Conservation (phyloP, 2,888 invertebrate genomes). For the Nymphalis urticae region DNA sequence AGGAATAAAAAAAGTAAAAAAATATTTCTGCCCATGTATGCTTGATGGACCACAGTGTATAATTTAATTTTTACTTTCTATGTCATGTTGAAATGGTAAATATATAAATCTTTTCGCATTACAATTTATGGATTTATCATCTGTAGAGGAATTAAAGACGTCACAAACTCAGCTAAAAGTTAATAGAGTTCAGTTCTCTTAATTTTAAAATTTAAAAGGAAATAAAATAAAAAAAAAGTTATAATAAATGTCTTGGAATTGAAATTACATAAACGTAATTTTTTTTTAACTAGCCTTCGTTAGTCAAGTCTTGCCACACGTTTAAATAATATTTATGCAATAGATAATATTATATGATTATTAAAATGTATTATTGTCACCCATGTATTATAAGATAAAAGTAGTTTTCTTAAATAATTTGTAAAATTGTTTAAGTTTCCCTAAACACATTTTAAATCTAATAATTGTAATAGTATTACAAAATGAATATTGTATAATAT, state of each 20-base stretch:
- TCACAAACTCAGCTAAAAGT: too few species aligned
- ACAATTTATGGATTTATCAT: too few species aligned
- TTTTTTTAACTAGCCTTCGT: neutral
- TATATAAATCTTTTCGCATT: too few species aligned
- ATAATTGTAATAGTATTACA: neutral
- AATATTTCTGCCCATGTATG: neutral
- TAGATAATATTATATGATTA: too few species aligned
- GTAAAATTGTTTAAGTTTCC: neutral
- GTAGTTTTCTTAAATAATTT: too few species aligned
- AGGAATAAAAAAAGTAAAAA: too few species aligned
- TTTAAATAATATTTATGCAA: neutral
- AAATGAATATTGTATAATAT: slow-evolving; percentile 1
- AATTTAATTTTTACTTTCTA: too few species aligned
- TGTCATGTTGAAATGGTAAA: neutral
- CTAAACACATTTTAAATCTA: neutral
- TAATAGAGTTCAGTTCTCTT: too few species aligned
- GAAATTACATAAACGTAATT: slow-evolving; percentile 7
- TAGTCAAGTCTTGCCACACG: slow-evolving; percentile 5
- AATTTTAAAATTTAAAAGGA: too few species aligned
- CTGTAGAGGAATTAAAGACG: too few species aligned
- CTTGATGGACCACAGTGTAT: neutral
- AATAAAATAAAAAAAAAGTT: too few species aligned
- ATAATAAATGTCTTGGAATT: slow-evolving; percentile 19
- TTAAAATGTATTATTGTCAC: neutral
- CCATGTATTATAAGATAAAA: too few species aligned